phyloP scores from a whole-genome alignment of 2,888 invertebrate genomes.

The Ectemnius continuus region DNA sequence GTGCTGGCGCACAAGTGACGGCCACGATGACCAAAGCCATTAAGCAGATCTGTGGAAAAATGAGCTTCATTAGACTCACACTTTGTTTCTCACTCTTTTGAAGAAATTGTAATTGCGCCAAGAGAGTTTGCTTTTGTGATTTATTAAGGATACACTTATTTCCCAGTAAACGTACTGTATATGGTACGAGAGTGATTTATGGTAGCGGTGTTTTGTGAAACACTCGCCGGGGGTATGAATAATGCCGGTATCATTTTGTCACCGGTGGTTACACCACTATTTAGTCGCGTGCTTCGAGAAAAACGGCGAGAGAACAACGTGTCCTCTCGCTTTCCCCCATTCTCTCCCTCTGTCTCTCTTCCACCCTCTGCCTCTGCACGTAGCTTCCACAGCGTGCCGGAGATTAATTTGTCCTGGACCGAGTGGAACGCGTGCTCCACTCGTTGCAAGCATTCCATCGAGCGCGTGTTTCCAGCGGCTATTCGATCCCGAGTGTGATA shows the following conservation, averaged over 20 bases:
- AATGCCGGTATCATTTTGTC: no score
- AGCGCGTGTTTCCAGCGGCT: constrained; percentile 3
- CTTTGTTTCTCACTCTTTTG: no score
- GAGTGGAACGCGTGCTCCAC: constrained; percentile 9
- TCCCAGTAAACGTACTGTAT: no score
- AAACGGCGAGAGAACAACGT: background rate
- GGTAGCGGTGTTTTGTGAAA: no score
- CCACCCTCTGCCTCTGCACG: background rate
- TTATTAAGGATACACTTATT: no score
- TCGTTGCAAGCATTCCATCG: constrained; percentile 11
- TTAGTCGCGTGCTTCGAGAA: no score
- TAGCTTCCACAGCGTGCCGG: constrained; percentile 19
- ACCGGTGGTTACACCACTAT: no score
- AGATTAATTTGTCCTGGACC: constrained; percentile 10
- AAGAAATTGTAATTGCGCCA: no score
- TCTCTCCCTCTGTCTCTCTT: background rate
- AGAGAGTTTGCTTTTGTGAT: no score
- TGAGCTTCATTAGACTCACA: background rate
- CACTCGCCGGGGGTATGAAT: background rate
- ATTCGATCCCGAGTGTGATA: background rate
- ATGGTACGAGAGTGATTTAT: no score
- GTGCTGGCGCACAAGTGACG: constrained; percentile 39
- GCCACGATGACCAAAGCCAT: constrained; percentile 42
- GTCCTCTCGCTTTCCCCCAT: background rate
- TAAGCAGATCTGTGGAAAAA: constrained; percentile 47